Base-by-base conservation (phyloP, 2,113 vertebrate genomes). In the Pica pica region DNA sequence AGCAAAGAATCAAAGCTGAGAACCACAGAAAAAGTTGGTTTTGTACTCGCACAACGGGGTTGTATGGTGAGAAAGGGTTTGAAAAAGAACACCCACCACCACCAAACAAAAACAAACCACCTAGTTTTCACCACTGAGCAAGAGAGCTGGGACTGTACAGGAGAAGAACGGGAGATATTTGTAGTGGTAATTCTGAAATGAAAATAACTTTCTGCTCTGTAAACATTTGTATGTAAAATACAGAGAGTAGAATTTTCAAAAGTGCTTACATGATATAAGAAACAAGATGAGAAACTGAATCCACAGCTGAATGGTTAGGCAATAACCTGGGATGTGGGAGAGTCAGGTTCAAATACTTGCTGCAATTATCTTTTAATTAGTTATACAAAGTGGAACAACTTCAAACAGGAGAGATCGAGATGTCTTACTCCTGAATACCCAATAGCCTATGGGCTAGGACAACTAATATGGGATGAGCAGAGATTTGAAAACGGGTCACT, bases 331-430 rank as follows among this genome's bases (percentile, higher is more conserved):
- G 93, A 95, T 95, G 93, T 94, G 94, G 89, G 91, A 94, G 93
- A 96, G 94, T 84, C 87, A 89, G 77, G 93, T 96, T 96, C 91
- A 94, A 95, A 90, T 94, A 71, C 91, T 94, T 56, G 46, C 91
- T 94, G 41, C 91, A 95, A 91, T 97, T 96, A 97, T 92, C 95
- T 95, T 95, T 97, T 97, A 95, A 97, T 97, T 96, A 95, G 94
- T 93, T 97, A 93, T 94, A 97, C 95, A 96, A 96, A 95, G 95
- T 95, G 94, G 87, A 97, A 92, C 95, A 89, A 84, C 96, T 96
- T 96, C 95, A 95, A 97, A 97, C 95, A 91, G 91, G 89, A 94
- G 83, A 89, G 93, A 89, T 90, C 1, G 35, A 94, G 89, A 84
- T 96, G 93, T 63, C 81, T 96, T 93, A 81, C 91, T 65, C 70